Evolutionary conservation across 2,888 invertebrate species (phyloP).

Genomic region (Creontiades dilutus): DNA sequence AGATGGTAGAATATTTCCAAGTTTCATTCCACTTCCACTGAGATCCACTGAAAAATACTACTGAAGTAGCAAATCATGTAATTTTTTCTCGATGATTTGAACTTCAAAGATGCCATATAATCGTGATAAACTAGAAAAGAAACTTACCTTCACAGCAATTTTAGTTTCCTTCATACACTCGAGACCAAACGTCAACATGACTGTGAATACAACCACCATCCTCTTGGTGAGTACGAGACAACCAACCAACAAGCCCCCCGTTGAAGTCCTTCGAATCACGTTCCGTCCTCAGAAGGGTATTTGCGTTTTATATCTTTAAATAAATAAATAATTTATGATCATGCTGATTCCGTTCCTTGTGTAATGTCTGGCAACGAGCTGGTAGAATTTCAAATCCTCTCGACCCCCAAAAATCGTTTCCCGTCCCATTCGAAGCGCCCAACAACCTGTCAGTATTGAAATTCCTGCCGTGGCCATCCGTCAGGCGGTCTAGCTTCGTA

Average conservation of each 20-base stretch:
- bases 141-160: no score
- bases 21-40: no score
- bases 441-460: neutral
- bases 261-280: neutral
- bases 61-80: no score
- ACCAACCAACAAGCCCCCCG: neutral
- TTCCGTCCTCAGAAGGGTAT: neutral
- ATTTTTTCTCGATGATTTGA: no score
- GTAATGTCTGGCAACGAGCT: neutral
- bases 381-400: neutral
- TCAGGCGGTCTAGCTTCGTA: neutral
- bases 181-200: no score
- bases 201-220: no score
- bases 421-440: neutral
- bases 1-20: no score
- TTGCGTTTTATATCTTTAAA: neutral
- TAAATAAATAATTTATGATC: neutral
- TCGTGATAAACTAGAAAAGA: no score
- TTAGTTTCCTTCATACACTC: no score
- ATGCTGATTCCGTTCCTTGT: neutral
- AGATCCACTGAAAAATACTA: no score
- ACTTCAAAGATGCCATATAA: no score
- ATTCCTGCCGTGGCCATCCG: neutral
- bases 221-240: no score
- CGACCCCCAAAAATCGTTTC: constrained; percentile 16